These are phyloP conservation scores for Gymnoscopelus microlampas DNA, from an alignment of 2,797 vertebrate genomes.

Conservation along the genomic window DNA sequence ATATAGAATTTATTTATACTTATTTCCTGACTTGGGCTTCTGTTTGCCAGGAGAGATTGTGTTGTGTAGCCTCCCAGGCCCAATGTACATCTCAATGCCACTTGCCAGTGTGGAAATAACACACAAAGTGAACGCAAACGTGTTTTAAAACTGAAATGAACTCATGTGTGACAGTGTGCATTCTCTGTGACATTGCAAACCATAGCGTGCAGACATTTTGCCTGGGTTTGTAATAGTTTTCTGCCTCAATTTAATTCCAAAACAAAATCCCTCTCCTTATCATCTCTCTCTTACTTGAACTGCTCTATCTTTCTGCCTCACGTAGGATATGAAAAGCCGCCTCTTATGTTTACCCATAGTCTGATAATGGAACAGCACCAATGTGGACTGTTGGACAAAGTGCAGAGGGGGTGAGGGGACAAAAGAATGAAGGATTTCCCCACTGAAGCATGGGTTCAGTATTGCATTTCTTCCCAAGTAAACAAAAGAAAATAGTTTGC, in stretches of 20 bases:
- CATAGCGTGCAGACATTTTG: not conserved
- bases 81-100: slow-evolving; percentile 5
- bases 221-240: not conserved
- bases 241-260: too few species aligned
- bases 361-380: slow-evolving; percentile 9
- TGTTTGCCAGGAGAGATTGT: slow-evolving; percentile 27
- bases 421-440: slow-evolving; percentile 20
- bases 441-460: slow-evolving; percentile 39
- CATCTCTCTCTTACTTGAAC: slow-evolving; percentile 16
- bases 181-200: not conserved
- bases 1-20: slow-evolving; percentile 15
- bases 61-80: slow-evolving; percentile 10
- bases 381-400: slow-evolving; percentile 54
- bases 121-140: slow-evolving; percentile 8
- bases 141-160: slow-evolving; percentile 12
- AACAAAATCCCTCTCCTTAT: not conserved
- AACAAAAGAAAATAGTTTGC: not conserved
- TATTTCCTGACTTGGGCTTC: slow-evolving; percentile 23
- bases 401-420: slow-evolving; percentile 30
- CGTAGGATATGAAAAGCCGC: slow-evolving; percentile 7
- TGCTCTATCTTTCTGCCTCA: slow-evolving; percentile 23
- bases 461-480: slow-evolving; percentile 61
- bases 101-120: slow-evolving; percentile 10
- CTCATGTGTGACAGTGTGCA: not conserved
- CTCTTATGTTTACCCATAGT: not conserved